Percentiles rank a stretch among this genome's conserved stretches.
Evolutionary conservation across 2,113 vertebrate species (phyloP).

Genomic region (Thoracochromis brauschi): DNA sequence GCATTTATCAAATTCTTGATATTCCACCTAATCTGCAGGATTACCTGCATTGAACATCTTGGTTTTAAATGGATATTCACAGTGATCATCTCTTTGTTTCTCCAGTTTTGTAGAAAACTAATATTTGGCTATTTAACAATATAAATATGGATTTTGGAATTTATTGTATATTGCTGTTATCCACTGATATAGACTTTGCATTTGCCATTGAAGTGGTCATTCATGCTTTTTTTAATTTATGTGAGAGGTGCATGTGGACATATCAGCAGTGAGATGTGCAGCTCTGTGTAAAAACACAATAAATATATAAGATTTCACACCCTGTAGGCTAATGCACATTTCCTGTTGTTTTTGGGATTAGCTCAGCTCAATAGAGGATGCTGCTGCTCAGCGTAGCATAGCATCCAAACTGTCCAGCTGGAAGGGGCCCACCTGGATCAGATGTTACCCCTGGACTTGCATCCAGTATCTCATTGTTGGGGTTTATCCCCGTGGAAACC

Average conservation of each 20-base stretch:
- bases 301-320: not conserved
- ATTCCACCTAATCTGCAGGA: not conserved
- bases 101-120: not conserved
- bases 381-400: not conserved
- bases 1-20: not conserved
- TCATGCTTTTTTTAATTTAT: not conserved
- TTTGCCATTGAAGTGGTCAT: not conserved
- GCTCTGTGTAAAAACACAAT: not conserved
- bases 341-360: not conserved
- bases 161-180: not conserved
- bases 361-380: not conserved
- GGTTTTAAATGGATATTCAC: not conserved
- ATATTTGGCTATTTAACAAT: not conserved
- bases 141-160: not conserved
- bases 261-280: not conserved
- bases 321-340: not conserved
- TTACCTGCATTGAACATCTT: not conserved
- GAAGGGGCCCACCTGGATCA: constrained; percentile 37
- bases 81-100: not conserved
- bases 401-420: constrained; percentile 36
- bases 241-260: not conserved
- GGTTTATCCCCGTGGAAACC: constrained; percentile 51
- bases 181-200: not conserved
- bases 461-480: constrained; percentile 10
- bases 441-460: not conserved